A percentile compares a stretch with the other conserved stretches of the same genome.
Conservation (phyloP, 2,113 vertebrate species). For the Notiomystis cincta region DNA sequence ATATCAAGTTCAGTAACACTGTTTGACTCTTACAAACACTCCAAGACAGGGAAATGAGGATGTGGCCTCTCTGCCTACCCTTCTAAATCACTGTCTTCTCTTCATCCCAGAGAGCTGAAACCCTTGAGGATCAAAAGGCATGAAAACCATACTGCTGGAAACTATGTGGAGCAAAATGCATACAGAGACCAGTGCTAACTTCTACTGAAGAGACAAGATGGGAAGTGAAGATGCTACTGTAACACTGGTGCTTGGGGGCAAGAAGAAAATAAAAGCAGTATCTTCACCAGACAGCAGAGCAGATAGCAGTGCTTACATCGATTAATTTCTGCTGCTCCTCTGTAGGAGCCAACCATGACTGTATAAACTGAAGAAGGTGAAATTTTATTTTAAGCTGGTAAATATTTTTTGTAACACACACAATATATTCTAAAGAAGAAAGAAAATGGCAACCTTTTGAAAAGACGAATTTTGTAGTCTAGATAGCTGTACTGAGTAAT, state of each 20-base stretch:
- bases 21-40: not conserved
- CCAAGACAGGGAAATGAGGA: not conserved
- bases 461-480: not conserved
- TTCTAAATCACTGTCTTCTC: not conserved
- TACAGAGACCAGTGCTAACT: not conserved
- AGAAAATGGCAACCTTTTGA: not conserved
- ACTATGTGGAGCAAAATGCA: not conserved
- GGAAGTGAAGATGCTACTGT: not conserved
- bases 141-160: not conserved
- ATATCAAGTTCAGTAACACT: not conserved
- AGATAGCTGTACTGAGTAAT: not conserved
- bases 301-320: not conserved
- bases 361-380: not conserved
- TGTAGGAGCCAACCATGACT: not conserved
- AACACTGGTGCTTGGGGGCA: not conserved
- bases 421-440: not conserved
- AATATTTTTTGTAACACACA: not conserved
- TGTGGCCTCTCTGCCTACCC: not conserved
- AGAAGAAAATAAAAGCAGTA: not conserved
- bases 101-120: not conserved
- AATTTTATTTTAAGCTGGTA: not conserved
- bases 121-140: not conserved
- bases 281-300: not conserved
- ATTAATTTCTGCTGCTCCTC: not conserved
- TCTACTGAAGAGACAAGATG: not conserved